phyloP scores from a whole-genome alignment of 2,797 vertebrate genomes.

The Sandelia bainsii region DNA sequence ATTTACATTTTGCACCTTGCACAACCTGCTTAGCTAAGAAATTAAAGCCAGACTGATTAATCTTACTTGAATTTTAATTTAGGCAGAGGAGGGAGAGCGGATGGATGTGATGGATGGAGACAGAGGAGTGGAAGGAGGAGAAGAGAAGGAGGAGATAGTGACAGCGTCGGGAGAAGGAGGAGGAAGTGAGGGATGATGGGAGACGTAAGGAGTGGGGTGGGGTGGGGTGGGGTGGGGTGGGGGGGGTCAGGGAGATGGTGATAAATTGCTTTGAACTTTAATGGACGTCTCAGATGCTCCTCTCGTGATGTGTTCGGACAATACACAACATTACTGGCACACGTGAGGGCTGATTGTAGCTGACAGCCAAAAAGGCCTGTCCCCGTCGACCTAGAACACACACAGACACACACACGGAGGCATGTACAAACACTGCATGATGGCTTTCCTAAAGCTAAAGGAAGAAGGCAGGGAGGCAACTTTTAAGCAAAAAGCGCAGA shows the following conservation, averaged over 20 bases:
- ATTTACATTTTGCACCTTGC: constrained; percentile 44
- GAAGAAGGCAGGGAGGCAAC: constrained; percentile 38
- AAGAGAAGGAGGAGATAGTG: constrained; percentile 61
- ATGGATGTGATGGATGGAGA: constrained; percentile 61
- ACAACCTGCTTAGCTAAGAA: constrained; percentile 43
- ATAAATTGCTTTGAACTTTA: constrained; percentile 85
- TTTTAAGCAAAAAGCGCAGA: constrained; percentile 38
- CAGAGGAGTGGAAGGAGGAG: constrained; percentile 51
- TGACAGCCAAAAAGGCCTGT: constrained; percentile 77
- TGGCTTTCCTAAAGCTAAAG: constrained; percentile 53
- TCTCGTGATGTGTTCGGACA: constrained; percentile 82
- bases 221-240: constrained; percentile 45
- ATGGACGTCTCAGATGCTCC: constrained; percentile 80
- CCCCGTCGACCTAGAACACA: constrained; percentile 69
- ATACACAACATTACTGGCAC: constrained; percentile 82
- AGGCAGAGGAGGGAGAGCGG: constrained; percentile 41
- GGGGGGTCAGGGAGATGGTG: constrained; percentile 60
- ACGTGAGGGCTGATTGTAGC: constrained; percentile 77
- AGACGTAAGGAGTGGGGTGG: constrained; percentile 51
- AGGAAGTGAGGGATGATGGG: constrained; percentile 61
- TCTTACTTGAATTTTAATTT: constrained; percentile 69
- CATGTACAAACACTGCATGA: constrained; percentile 28
- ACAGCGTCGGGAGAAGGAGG: constrained; percentile 58
- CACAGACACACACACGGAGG: neutral
- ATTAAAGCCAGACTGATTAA: constrained; percentile 54